Conservation (phyloP, 2,113 vertebrate genomes). For the Phrynosoma blainvillii region DNA sequence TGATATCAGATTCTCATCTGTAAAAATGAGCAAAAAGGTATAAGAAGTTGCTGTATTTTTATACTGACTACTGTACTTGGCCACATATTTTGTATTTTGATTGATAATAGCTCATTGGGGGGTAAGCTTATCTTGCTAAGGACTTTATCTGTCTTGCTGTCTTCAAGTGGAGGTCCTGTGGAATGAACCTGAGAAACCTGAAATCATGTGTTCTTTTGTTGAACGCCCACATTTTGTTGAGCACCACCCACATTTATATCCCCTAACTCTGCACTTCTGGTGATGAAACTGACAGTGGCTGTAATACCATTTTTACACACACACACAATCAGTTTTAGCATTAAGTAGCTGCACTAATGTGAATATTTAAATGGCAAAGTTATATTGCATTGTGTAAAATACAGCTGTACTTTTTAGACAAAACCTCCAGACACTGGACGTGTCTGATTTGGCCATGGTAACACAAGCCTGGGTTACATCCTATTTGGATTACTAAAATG, state of each 20-base stretch:
- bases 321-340: neutral
- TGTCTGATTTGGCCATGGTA: too few relatives aligned
- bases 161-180: neutral
- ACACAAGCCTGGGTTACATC: too few relatives aligned
- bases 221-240: neutral
- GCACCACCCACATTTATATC: neutral
- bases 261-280: neutral
- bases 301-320: neutral
- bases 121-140: neutral
- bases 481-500: too few relatives aligned
- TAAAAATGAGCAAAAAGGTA: neutral
- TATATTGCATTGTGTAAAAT: neutral
- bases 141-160: neutral
- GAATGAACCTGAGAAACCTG: neutral
- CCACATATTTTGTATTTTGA: neutral
- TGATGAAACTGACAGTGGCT: neutral
- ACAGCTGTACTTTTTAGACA: neutral
- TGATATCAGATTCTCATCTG: neutral
- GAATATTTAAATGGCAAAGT: neutral
- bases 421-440: neutral
- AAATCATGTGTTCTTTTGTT: too few relatives aligned
- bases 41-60: neutral
- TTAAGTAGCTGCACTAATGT: neutral
- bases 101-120: neutral
- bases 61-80: neutral